Percentiles rank a stretch among this genome's conserved stretches.
phyloP scores from a whole-genome alignment of 53 echinoderm and acorn worm species.

The Holothuria leucospilota region DNA sequence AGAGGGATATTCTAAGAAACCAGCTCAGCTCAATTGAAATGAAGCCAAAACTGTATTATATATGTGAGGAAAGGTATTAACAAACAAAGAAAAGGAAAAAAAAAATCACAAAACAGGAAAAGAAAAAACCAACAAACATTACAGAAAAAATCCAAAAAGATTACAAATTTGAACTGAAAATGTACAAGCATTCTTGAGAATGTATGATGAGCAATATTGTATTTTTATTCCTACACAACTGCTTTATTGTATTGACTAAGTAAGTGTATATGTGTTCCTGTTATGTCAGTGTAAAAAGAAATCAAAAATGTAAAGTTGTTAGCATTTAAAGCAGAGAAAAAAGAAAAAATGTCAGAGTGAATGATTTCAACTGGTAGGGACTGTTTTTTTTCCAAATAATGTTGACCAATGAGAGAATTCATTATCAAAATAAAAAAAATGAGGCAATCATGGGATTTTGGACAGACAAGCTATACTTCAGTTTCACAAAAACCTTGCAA shows the following conservation, averaged over 20 bases:
- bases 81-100: not conserved
- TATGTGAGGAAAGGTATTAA: not conserved
- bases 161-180: slow-evolving; percentile 39
- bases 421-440: too few relatives aligned
- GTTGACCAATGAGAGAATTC: too few relatives aligned
- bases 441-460: too few relatives aligned
- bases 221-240: slow-evolving; percentile 54
- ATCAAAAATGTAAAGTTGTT: not conserved
- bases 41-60: slow-evolving; percentile 48
- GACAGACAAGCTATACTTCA: too few relatives aligned
- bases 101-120: not conserved
- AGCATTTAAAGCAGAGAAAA: too few relatives aligned
- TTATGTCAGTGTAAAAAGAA: slow-evolving; percentile 34
- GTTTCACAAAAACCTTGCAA: too few relatives aligned
- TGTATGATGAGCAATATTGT: slow-evolving; percentile 54
- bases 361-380: too few relatives aligned
- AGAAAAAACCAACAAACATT: slow-evolving; percentile 5
- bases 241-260: slow-evolving; percentile 47
- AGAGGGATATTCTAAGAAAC: slow-evolving; percentile 36
- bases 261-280: slow-evolving; percentile 40
- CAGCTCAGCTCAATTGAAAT: slow-evolving; percentile 48
- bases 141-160: slow-evolving; percentile 18
- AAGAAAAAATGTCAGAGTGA: too few relatives aligned
- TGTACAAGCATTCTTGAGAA: slow-evolving; percentile 34
- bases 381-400: too few relatives aligned